Evolutionary conservation across 2,888 invertebrate genomes (phyloP).

Genomic region (Eupelmus urozonus): DNA sequence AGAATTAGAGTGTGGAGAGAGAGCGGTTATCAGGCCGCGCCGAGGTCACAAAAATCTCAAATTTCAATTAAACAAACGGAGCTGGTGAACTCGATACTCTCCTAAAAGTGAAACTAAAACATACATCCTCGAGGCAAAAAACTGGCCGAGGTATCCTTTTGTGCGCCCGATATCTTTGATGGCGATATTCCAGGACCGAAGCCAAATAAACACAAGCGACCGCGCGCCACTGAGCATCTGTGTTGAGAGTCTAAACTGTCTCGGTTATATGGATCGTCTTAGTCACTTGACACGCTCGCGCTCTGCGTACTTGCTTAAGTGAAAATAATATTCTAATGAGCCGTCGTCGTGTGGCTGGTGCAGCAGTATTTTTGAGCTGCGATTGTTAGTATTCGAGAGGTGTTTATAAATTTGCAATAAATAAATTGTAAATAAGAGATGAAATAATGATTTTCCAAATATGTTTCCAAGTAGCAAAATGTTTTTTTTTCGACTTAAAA

Average conservation of each 20-base stretch:
- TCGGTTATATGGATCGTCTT: slow-evolving; percentile 42
- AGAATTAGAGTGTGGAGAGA: not conserved
- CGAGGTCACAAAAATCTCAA: slow-evolving; percentile 48
- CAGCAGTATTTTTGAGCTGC: no score
- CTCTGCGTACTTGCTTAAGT: not conserved
- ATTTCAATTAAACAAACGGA: slow-evolving; percentile 57
- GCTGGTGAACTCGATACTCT: slow-evolving; percentile 46
- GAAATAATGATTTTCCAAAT: no score
- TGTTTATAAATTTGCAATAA: no score
- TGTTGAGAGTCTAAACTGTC: slow-evolving; percentile 18
- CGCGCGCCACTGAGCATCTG: slow-evolving; percentile 32
- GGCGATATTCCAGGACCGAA: slow-evolving; percentile 52
- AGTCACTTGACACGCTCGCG: slow-evolving; percentile 19
- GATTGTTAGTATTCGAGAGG: no score
- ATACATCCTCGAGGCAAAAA: slow-evolving; percentile 2
- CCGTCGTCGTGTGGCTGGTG: no score
- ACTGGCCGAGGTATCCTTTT: slow-evolving; percentile 41
- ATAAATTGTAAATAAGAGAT: no score
- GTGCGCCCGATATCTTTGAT: slow-evolving; percentile 34
- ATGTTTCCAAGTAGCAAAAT: no score
- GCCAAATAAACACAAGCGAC: slow-evolving; percentile 56
- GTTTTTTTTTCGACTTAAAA: no score
- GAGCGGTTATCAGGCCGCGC: slow-evolving; percentile 33
- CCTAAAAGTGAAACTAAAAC: slow-evolving; percentile 42
- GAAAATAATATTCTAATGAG: not conserved